Percentiles rank a stretch among this genome's conserved stretches.
These are phyloP conservation scores for Catalaphyllia jardinei DNA, from an alignment of 64 coral and sea anemone species.

Conservation along the genomic window DNA sequence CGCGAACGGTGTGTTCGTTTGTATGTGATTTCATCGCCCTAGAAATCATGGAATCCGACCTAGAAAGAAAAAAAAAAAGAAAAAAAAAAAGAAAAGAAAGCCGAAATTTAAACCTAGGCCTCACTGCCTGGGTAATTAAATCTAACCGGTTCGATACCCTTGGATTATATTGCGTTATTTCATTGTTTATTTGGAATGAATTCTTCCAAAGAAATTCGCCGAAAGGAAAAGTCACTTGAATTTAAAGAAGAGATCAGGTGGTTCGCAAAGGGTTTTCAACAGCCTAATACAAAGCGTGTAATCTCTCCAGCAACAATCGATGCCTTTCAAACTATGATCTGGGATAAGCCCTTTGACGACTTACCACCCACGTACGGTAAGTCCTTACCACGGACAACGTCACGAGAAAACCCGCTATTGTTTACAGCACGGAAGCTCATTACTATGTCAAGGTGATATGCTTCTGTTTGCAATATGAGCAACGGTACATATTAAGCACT, in stretches of 20 bases:
- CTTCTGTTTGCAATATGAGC: too few relatives aligned
- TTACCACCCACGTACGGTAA: background rate
- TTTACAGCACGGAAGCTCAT: too few relatives aligned
- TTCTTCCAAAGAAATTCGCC: background rate
- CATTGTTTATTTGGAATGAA: slow-evolving; percentile 1
- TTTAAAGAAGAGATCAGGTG: background rate
- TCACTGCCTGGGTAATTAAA: background rate
- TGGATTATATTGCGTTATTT: background rate
- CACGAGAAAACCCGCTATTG: too few relatives aligned
- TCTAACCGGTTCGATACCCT: background rate
- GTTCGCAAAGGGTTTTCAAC: background rate
- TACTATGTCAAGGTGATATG: too few relatives aligned
- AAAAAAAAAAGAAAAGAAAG: too few relatives aligned
- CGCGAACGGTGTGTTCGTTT: too few relatives aligned
- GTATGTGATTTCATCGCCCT: too few relatives aligned
- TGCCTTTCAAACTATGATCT: slow-evolving; percentile 4
- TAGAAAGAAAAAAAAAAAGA: too few relatives aligned
- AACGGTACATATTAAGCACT: too few relatives aligned
- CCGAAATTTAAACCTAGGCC: too few relatives aligned
- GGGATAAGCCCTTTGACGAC: slow-evolving; percentile 9
- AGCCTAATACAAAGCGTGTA: slow-evolving; percentile 1
- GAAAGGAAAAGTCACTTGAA: background rate
- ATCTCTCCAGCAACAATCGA: background rate
- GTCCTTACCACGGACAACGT: too few relatives aligned
- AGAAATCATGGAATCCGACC: too few relatives aligned